Conservation (phyloP, 2,797 vertebrate species). For the Columba guinea region DNA sequence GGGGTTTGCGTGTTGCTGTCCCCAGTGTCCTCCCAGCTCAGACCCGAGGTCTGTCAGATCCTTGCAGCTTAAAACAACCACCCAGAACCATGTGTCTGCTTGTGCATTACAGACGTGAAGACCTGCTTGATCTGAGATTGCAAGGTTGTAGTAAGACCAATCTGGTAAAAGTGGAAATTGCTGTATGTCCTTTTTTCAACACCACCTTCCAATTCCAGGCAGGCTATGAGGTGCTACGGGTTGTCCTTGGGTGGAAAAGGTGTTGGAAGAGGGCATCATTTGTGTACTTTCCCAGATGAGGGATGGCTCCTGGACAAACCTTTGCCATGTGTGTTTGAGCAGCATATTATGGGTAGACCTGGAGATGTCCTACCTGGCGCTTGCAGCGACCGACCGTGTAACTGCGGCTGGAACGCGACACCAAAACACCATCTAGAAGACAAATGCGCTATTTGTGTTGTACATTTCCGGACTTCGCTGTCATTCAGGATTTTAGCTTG, state of each 20-base stretch:
- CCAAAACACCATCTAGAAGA: not conserved
- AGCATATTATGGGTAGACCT: fast-evolving
- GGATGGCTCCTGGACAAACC: not conserved
- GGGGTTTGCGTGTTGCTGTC: not conserved
- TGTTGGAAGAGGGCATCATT: not conserved
- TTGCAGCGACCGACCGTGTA: not conserved
- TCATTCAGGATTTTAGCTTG: not conserved
- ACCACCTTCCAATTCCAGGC: fast-evolving
- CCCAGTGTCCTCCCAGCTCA: not conserved
- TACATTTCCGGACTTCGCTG: not conserved
- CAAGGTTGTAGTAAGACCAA: not conserved
- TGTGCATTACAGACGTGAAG: fast-evolving
- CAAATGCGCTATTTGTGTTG: not conserved
- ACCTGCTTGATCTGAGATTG: not conserved
- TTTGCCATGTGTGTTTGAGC: not conserved
- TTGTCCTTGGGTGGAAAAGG: not conserved
- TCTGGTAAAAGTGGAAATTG: not conserved
- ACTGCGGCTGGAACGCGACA: not conserved
- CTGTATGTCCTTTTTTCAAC: fast-evolving
- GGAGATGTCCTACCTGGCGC: not conserved
- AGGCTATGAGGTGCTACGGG: not conserved
- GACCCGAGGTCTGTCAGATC: not conserved
- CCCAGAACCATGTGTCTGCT: fast-evolving
- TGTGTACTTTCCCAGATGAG: not conserved
- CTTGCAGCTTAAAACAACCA: not conserved